Evolutionary conservation across 2,888 invertebrate species (phyloP).

Genomic region (Buathra laborator): DNA sequence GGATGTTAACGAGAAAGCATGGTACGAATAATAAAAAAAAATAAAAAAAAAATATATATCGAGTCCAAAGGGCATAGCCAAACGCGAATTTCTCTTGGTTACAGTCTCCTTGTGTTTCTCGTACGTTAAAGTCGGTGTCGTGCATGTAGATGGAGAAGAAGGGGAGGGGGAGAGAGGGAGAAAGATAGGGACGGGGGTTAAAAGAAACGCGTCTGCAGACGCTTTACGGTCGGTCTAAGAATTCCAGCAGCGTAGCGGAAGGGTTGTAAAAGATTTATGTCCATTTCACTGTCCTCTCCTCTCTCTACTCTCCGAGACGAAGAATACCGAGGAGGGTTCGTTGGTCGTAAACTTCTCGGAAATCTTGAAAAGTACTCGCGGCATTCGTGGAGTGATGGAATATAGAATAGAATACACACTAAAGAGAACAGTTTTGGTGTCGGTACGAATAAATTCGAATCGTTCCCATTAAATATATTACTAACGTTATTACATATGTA

Average conservation of each 20-base stretch:
- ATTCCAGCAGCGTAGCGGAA: conserved; percentile 70
- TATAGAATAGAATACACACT: conserved; percentile 13
- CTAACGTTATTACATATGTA: not conserved
- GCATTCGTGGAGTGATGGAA: conserved; percentile 34
- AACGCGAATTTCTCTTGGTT: not conserved
- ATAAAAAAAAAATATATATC: not conserved
- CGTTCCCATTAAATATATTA: conserved; percentile 9
- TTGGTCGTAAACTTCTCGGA: conserved; percentile 67
- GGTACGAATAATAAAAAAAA: not conserved
- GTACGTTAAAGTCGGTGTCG: conserved; percentile 20
- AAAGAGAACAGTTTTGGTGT: not conserved
- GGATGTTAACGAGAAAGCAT: not conserved
- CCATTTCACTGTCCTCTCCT: conserved; percentile 63
- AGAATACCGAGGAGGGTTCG: conserved; percentile 37
- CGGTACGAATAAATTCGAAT: conserved; percentile 19
- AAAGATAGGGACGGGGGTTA: conserved; percentile 29
- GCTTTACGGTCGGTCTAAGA: conserved; percentile 68
- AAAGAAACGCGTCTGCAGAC: conserved; percentile 62
- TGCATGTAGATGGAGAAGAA: conserved; percentile 2
- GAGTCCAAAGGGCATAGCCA: not conserved
- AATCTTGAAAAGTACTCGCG: conserved; percentile 67
- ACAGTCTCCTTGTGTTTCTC: conserved; percentile 5
- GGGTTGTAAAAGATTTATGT: conserved; percentile 72
- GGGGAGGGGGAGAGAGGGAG: not conserved
- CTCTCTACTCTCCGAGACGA: conserved; percentile 4